Percentiles rank a stretch among this genome's conserved stretches.
Evolutionary conservation across 1,140 invertebrate species (phyloP).

Genomic region (Conus ventricosus): DNA sequence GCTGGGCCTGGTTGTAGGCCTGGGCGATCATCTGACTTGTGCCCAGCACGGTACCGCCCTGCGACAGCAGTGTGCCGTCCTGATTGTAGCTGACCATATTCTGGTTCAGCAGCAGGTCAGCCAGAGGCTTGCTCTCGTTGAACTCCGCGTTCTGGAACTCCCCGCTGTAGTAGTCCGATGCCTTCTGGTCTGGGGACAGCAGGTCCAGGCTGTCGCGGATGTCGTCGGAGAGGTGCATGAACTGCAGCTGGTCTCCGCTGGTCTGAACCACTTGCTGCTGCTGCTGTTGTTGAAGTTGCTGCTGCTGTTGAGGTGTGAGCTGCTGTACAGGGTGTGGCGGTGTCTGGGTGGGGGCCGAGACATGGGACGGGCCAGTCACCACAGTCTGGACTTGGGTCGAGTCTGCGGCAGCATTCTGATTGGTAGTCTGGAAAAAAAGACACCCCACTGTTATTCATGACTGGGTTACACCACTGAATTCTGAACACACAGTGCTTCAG

Average conservation of each 20-base stretch:
- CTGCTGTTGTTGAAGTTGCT: slow-evolving; percentile 28
- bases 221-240: slow-evolving; percentile 44
- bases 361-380: not conserved
- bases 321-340: slow-evolving; percentile 17
- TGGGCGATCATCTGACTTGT: slow-evolving; percentile 49
- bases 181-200: slow-evolving; percentile 32
- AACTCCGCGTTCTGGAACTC: slow-evolving; percentile 41
- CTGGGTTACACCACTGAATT: no score
- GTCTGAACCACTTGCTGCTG: slow-evolving; percentile 17
- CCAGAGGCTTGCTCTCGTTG: slow-evolving; percentile 44
- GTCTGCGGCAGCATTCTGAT: slow-evolving; percentile 37
- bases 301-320: slow-evolving; percentile 31
- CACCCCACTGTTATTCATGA: no score
- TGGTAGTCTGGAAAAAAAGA: not conserved
- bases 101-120: slow-evolving; percentile 45
- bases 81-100: slow-evolving; percentile 45
- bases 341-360: not conserved
- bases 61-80: slow-evolving; percentile 38
- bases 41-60: slow-evolving; percentile 30
- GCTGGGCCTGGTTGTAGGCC: slow-evolving; percentile 46
- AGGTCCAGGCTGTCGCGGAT: slow-evolving; percentile 44
- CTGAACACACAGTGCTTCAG: no score
- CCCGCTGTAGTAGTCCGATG: slow-evolving; percentile 29
- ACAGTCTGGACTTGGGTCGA: slow-evolving; percentile 34
- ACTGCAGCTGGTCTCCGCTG: slow-evolving; percentile 38